Conservation (phyloP, 1,140 invertebrate species). For the Oppia nitens region DNA sequence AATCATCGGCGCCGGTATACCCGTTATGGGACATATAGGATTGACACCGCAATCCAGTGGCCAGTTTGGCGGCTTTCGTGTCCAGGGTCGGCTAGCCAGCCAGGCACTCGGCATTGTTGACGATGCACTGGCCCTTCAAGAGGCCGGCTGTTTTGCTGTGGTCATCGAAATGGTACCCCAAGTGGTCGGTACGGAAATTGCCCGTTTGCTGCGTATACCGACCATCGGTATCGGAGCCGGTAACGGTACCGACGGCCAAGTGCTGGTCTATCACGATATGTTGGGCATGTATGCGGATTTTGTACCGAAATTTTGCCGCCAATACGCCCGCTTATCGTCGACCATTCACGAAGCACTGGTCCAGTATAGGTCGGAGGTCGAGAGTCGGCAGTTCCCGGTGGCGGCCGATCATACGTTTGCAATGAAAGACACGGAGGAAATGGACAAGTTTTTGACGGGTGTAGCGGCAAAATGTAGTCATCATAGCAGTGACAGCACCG, state of each 20-base stretch:
- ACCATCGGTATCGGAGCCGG: conserved; percentile 23
- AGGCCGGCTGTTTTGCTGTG: conserved; percentile 17
- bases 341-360: too few species aligned
- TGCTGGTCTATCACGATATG: conserved; percentile 22
- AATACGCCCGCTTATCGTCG: too few species aligned
- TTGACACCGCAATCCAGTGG: conserved; percentile 20
- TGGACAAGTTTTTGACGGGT: too few species aligned
- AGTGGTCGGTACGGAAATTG: conserved; percentile 12
- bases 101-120: background rate
- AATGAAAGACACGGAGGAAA: too few species aligned
- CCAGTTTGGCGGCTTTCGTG: conserved; percentile 16
- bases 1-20: conserved; percentile 14
- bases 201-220: conserved; percentile 15
- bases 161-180: conserved; percentile 21
- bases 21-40: conserved; percentile 21
- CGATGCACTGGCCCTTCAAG: conserved; percentile 14
- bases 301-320: conserved; percentile 9
- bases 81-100: conserved; percentile 4
- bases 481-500: too few species aligned
- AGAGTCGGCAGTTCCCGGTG: too few species aligned
- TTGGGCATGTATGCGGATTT: conserved; percentile 17
- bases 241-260: conserved; percentile 19
- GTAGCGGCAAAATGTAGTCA: too few species aligned
- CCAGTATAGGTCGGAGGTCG: too few species aligned
- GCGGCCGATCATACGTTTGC: too few species aligned